These are phyloP conservation scores for Thumatha senex DNA, from an alignment of 2,888 invertebrate species.

Conservation along the genomic window DNA sequence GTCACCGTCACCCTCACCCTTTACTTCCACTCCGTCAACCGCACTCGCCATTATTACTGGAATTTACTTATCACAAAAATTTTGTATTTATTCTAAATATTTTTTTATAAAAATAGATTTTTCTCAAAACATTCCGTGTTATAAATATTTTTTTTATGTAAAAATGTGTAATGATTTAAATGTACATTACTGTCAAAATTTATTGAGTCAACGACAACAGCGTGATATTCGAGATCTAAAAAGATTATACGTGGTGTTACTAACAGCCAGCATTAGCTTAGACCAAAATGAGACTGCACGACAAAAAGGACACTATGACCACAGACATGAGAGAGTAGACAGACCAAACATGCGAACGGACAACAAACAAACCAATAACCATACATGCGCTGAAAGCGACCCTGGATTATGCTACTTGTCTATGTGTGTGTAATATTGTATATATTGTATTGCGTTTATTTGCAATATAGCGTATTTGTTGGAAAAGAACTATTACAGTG, in stretches of 20 bases:
- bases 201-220: neutral
- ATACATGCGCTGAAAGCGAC: no score
- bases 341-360: no score
- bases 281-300: no score
- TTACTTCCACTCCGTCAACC: neutral
- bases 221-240: neutral
- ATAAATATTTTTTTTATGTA: conserved; percentile 7
- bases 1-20: conserved; percentile 49
- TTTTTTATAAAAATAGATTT: conserved; percentile 9
- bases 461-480: no score
- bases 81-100: conserved; percentile 15
- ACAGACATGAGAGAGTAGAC: no score
- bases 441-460: no score
- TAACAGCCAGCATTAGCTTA: no score
- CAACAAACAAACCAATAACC: no score
- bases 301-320: no score
- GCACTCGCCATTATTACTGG: conserved; percentile 28
- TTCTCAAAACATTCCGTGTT: conserved; percentile 9
- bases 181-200: neutral
- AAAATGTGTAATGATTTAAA: neutral
- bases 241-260: neutral
- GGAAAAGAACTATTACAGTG: no score
- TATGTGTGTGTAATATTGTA: no score
- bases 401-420: no score
- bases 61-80: conserved; percentile 35